Evolutionary conservation across 2,797 vertebrate species (phyloP).

Genomic region (Petrocephalus schoutedeni): DNA sequence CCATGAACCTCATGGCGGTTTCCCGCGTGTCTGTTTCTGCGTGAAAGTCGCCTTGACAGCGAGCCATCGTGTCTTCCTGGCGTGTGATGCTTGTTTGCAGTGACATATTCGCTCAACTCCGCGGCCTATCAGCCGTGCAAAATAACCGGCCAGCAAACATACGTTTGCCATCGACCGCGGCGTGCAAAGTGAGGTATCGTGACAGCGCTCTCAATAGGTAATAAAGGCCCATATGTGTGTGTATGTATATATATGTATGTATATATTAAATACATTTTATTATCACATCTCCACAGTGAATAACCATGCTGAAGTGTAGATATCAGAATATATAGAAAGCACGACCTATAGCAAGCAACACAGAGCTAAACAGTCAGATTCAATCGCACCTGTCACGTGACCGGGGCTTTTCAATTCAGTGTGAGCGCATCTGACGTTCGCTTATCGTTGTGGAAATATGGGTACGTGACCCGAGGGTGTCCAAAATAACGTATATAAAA

Average conservation of each 20-base stretch:
- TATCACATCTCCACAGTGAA: not conserved
- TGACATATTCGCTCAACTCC: not conserved
- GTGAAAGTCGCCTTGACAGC: not conserved
- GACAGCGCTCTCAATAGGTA: not conserved
- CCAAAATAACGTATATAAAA: not conserved
- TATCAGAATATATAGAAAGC: not conserved
- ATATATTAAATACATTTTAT: not conserved
- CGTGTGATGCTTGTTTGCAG: not conserved
- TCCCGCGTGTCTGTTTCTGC: not conserved
- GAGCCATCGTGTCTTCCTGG: not conserved
- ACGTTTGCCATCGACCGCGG: not conserved
- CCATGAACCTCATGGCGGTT: not conserved
- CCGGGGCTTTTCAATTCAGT: not conserved
- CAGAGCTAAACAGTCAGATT: not conserved
- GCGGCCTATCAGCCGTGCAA: not conserved
- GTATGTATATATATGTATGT: no score
- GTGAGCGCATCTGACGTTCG: not conserved
- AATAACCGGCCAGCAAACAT: not conserved
- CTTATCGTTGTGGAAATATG: not conserved
- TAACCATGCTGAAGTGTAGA: not conserved
- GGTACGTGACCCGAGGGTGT: not conserved
- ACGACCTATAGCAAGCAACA: not conserved
- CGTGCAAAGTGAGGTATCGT: not conserved
- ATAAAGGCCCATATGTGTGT: no score
- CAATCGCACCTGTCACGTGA: not conserved